Evolutionary conservation across 2,113 vertebrate species (phyloP), one percentile per base, ranked within the genome.

Genomic region (Microcebus jonahi): DNA sequence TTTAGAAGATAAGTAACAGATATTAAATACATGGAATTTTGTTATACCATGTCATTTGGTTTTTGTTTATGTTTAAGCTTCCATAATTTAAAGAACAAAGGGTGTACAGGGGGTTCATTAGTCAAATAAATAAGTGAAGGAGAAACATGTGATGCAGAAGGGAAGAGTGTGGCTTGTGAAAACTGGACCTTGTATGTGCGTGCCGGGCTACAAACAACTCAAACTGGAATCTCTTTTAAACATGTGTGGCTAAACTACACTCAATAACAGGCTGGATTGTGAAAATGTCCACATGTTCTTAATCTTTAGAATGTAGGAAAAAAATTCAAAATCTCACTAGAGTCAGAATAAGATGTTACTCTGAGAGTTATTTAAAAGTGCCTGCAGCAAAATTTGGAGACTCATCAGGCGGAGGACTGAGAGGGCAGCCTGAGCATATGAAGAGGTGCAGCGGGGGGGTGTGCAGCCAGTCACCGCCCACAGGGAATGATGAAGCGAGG

Each of bases 251-350:
- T 80, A 7, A 53, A 80, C 17, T 73, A 23, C 71, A 59, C 5
- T 23, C 15, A 4, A 31, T 14, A 8, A 70, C 79, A 7, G 4
- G 10, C n/a, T 81, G 13, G 17, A 81, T 82, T 2, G 2, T 81
- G 42, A 45, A 65, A 76, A 45, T 55, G 23, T 11, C 59, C 23
- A 81, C 20, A 42, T 6, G 1, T 76, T 61, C 42, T 57, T 76
- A 34, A 89, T 36, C 71, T 65, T 94, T 61, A 39, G 29, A 71
- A 55, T 48, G 82, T 4, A 67, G 21, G 63, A 89, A 81, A 68
- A 92, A n/a, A 25, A 4, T 57, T 53, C 55, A 34, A 70, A 75
- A 63, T 3, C 14, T 92, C 59, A 81, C 48, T 42, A 50, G 73
- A 48, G 25, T 59, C 83, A 85, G 50, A 91, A 7, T 61, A 75